Percentiles rank a stretch among this genome's conserved stretches.
Evolutionary conservation across 1,140 invertebrate genomes (phyloP).

Genomic region (Drosophila rhopaloa): DNA sequence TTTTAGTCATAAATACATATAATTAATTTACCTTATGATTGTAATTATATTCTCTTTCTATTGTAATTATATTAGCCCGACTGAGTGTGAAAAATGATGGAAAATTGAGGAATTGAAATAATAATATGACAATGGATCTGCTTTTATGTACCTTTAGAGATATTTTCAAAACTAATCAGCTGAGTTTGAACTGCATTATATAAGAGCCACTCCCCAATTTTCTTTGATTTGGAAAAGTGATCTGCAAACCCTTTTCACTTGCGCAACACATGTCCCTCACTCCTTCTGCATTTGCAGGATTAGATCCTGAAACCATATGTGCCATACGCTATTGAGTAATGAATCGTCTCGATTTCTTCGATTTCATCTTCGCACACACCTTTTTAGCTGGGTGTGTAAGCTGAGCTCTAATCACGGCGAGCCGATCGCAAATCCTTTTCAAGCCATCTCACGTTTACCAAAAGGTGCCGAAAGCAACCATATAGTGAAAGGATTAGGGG

Average conservation of each 20-base stretch:
- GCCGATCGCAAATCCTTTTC: constrained; percentile 54
- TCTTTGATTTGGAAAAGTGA: constrained; percentile 24
- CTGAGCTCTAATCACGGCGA: constrained; percentile 68
- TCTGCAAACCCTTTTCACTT: constrained; percentile 37
- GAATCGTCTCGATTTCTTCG: constrained; percentile 55
- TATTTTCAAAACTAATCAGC: constrained; percentile 15
- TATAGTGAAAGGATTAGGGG: constrained; percentile 71
- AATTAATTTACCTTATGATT: too few species aligned
- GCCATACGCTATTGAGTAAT: constrained; percentile 53
- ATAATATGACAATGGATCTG: neutral
- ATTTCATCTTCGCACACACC: constrained; percentile 54
- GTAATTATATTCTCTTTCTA: too few species aligned
- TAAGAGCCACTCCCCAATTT: constrained; percentile 13
- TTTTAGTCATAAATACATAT: too few species aligned
- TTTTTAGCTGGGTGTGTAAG: constrained; percentile 50
- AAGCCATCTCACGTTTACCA: constrained; percentile 75
- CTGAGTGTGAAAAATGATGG: neutral
- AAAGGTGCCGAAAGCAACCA: constrained; percentile 77
- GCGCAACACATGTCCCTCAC: constrained; percentile 38
- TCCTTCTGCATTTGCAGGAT: constrained; percentile 11
- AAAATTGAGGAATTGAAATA: constrained; percentile 4
- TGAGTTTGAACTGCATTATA: constrained; percentile 21
- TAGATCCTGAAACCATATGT: constrained; percentile 71
- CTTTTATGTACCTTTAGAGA: neutral
- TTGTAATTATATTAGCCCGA: neutral